Conservation (phyloP, 1,140 invertebrate genomes). For the Gryllus bimaculatus region DNA sequence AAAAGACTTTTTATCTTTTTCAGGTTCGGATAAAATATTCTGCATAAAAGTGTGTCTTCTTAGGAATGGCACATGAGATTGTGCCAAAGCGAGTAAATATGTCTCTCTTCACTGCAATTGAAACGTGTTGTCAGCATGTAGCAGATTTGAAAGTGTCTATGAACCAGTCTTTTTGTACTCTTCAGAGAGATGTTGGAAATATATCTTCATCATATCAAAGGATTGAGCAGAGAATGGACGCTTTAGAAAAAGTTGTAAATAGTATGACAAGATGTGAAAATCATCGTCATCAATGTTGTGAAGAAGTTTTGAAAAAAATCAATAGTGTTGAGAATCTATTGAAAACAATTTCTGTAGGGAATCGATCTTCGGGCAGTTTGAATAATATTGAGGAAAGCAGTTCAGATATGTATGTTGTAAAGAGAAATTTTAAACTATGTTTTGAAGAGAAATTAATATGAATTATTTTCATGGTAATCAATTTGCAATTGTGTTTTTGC, state of each 20-base stretch:
- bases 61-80: background rate
- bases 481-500: background rate
- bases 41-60: background rate
- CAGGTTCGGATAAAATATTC: too few species aligned
- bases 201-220: background rate
- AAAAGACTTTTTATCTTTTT: too few species aligned
- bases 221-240: constrained; percentile 9
- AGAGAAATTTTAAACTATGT: background rate
- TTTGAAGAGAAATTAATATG: background rate
- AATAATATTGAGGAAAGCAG: background rate
- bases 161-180: background rate
- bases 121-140: constrained; percentile 6
- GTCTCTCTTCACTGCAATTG: constrained; percentile 9
- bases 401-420: background rate
- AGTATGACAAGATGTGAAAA: background rate
- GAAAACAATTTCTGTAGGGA: background rate
- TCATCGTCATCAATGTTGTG: constrained; percentile 11
- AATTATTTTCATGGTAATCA: background rate
- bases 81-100: background rate
- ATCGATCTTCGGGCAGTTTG: background rate
- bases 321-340: constrained; percentile 9
- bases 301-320: constrained; percentile 14
- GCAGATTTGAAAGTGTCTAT: constrained; percentile 6
- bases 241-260: constrained; percentile 8
- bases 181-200: background rate